Conservation (phyloP, 1,140 invertebrate genomes). For the Pomacea maculata region DNA sequence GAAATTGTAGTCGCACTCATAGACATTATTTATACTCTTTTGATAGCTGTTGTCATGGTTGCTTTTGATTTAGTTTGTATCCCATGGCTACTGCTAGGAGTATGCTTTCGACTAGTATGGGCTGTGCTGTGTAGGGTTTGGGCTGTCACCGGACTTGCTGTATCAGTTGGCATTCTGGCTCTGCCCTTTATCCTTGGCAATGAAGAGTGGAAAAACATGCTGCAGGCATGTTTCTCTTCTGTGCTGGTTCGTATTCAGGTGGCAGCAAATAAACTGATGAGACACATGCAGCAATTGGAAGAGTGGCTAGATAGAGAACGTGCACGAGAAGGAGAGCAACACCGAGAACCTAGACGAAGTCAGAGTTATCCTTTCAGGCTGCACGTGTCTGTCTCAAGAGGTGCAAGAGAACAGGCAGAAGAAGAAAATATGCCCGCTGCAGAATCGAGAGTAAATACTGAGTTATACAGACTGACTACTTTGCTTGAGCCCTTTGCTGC, state of each 20-base stretch:
- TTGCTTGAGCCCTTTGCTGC: no score
- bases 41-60: background rate
- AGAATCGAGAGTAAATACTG: no score
- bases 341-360: no score
- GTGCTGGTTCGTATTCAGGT: background rate
- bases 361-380: no score
- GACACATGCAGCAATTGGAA: background rate
- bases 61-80: conserved; percentile 1
- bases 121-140: background rate
- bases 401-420: no score
- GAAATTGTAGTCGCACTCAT: background rate
- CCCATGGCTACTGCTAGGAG: conserved; percentile 3
- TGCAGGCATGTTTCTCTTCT: background rate
- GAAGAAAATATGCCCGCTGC: no score
- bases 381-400: no score
- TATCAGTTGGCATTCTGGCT: background rate
- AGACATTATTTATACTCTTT: background rate
- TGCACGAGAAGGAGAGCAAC: no score
- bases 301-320: background rate
- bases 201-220: background rate
- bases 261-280: background rate
- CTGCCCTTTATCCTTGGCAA: background rate
- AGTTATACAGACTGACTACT: no score
- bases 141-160: background rate
- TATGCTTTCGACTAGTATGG: background rate